A percentile compares a stretch with the other conserved stretches of the same genome.
Conservation (phyloP, 2,797 vertebrate genomes). For the Pteronotus mesoamericanus region DNA sequence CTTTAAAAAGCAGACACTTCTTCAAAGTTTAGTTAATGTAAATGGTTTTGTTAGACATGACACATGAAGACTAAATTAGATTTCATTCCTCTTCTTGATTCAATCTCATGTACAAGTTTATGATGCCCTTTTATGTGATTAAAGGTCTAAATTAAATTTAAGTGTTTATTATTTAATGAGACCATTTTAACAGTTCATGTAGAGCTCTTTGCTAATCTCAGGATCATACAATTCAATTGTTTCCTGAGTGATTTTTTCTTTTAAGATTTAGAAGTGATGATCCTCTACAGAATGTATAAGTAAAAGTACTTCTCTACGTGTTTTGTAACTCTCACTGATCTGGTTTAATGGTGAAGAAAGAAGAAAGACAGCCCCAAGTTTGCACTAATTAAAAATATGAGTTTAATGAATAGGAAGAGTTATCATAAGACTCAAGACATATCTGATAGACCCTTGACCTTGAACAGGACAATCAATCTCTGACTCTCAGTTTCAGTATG, state of each 20-base stretch:
- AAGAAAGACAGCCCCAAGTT: not conserved
- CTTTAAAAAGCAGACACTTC: not conserved
- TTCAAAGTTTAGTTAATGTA: slow-evolving; percentile 33
- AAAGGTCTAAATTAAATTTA: slow-evolving; percentile 63
- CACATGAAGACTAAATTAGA: slow-evolving; percentile 20
- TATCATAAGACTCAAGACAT: not conserved
- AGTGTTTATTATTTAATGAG: slow-evolving; percentile 63
- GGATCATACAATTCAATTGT: slow-evolving; percentile 29
- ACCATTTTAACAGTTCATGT: slow-evolving; percentile 24
- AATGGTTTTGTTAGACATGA: slow-evolving; percentile 44
- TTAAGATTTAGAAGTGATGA: not conserved
- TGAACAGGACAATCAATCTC: not conserved
- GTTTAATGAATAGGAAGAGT: not conserved
- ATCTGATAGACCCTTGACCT: not conserved
- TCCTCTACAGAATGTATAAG: not conserved
- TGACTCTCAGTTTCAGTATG: not conserved
- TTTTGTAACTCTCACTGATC: not conserved
- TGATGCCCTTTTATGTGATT: slow-evolving; percentile 52
- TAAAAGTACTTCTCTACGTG: not conserved
- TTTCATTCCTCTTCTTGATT: slow-evolving; percentile 49
- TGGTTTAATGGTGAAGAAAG: not conserved
- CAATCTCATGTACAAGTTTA: slow-evolving; percentile 51
- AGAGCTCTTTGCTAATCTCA: slow-evolving; percentile 38
- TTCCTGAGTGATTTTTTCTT: slow-evolving; percentile 28
- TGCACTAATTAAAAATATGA: slow-evolving; percentile 27